A percentile compares a stretch with the other conserved stretches of the same genome.
phyloP scores from a whole-genome alignment of 2,888 invertebrate genomes.

The Apoda limacodes region DNA sequence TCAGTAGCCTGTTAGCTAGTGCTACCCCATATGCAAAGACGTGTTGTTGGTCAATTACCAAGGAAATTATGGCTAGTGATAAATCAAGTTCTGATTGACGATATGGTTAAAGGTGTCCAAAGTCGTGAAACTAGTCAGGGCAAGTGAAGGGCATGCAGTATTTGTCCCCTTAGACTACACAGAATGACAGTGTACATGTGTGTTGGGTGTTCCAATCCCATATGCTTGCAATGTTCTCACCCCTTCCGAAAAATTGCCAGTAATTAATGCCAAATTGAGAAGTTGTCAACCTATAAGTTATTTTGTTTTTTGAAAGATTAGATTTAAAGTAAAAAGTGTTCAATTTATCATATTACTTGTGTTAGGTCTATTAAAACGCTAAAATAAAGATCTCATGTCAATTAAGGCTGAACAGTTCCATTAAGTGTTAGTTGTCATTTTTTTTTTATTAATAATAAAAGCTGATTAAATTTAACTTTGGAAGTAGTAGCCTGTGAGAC shows the following conservation, averaged over 20 bases:
- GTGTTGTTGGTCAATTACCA: conserved; percentile 12
- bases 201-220: conserved; percentile 15
- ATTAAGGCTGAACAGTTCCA: conserved; percentile 7
- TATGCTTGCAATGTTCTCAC: no score
- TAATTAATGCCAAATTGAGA: conserved; percentile 15
- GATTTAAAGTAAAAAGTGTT: conserved; percentile 8
- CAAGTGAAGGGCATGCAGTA: conserved; percentile 16
- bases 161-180: conserved; percentile 14
- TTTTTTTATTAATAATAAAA: no score
- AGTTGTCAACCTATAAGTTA: conserved; percentile 10
- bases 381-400: conserved; percentile 9
- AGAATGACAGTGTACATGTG: conserved; percentile 17
- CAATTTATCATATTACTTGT: conserved; percentile 7
- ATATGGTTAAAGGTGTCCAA: conserved; percentile 17
- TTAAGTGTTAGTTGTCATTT: conserved; percentile 1
- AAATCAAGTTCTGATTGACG: conserved; percentile 18
- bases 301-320: conserved; percentile 4
- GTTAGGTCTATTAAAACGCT: conserved; percentile 8
- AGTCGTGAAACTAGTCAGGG: conserved; percentile 14
- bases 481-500: no score
- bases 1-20: conserved; percentile 12
- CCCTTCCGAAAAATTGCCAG: conserved; percentile 16
- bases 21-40: conserved; percentile 11
- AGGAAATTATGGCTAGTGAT: conserved; percentile 14
- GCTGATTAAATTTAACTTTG: conserved; percentile 2